A percentile compares a stretch with the other conserved stretches of the same genome.
These are phyloP conservation scores for Rhimphoctona megacephalus DNA, from an alignment of 2,888 invertebrate genomes.

Conservation along the genomic window DNA sequence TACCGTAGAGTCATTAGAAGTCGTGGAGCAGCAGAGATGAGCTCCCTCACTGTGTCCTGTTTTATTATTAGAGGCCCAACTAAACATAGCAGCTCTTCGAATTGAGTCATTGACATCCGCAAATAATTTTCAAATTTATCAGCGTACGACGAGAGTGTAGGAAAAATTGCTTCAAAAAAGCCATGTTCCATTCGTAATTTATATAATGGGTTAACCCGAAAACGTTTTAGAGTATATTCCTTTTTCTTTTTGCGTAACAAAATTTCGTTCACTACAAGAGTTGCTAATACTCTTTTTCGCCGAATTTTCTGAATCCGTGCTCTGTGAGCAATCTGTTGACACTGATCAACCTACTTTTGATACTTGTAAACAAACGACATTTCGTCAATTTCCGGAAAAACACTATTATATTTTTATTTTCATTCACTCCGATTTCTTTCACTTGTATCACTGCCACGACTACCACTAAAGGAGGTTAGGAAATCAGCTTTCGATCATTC, in stretches of 20 bases:
- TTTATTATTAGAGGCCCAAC: slow-evolving; percentile 46
- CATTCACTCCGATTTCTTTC: slow-evolving; percentile 21
- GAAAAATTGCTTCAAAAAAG: slow-evolving; percentile 58
- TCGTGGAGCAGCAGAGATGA: slow-evolving; percentile 34
- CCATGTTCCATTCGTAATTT: slow-evolving; percentile 42
- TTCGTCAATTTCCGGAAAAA: slow-evolving; percentile 34
- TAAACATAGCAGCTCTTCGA: slow-evolving; percentile 36
- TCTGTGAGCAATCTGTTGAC: slow-evolving; percentile 8
- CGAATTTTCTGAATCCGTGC: slow-evolving; percentile 34
- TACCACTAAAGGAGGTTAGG: slow-evolving; percentile 29
- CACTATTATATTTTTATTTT: slow-evolving; percentile 15
- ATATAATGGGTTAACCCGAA: slow-evolving; percentile 48
- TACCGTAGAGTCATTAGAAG: slow-evolving; percentile 42
- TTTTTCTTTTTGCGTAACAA: slow-evolving; percentile 28
- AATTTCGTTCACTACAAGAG: slow-evolving; percentile 38
- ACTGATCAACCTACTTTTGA: slow-evolving; percentile 1
- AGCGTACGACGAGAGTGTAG: slow-evolving; percentile 35
- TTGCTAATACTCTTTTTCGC: slow-evolving; percentile 46
- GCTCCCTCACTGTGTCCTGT: slow-evolving; percentile 17
- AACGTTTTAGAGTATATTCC: slow-evolving; percentile 14
- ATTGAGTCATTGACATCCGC: slow-evolving; percentile 44
- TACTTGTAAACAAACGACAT: slow-evolving; percentile 26
- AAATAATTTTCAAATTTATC: slow-evolving; percentile 55
- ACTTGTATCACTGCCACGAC: background rate
- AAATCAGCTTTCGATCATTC: slow-evolving; percentile 37